Base-by-base conservation (phyloP, 30 jellyfish, hydroid and myxozoan genomes). In the Aurelia aurita complex sp. Pacific region DNA sequence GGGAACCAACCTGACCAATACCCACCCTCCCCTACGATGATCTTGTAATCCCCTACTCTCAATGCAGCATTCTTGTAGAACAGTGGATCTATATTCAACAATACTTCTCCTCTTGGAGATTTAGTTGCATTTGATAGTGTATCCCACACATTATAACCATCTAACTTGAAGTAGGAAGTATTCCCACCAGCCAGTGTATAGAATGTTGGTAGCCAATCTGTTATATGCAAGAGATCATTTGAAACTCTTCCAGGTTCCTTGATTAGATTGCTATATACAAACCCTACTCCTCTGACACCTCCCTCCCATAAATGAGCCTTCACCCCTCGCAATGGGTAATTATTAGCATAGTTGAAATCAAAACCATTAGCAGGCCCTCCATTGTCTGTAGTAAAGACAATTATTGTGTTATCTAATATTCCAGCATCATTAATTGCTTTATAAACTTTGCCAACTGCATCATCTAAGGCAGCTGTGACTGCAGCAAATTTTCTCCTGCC, bases 291-390 rank as follows among this genome's bases (percentile, higher is more conserved):
- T 43, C 98, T 92, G 4, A 92, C 98, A 67, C 98, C 98, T 57
- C 98, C 98, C 85, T 94, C 98, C 95, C 92, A 94, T 34, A 94
- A 81, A 23, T 92, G 94, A 16, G 92, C 94, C 65, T 94, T 94
- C 29, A 88, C 96, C 15, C 98, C 98, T 62, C 98, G 73, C 15
- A 94, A 77, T 5, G 98, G 98, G 69, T 74, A 79, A 79, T 94
- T 94, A 72, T 67, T 88, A 15, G 98, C 98, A 67, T 92, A 94
- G 74, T 94, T 94, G 77, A 72, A 76, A 74, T 94, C 97, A 84
- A 94, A 94, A 15, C 98, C 98, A 84, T 88, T 88, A 13, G 98
- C 96, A 52, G 98, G 98, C 8, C 98, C 98, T 17, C 98, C 98
- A 68, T 94, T 94, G 54, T 94, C 98, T 16, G 97, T 94, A 43